Evolutionary conservation across 2,797 vertebrate genomes (phyloP).

Genomic region (Moxostoma hubbsi): DNA sequence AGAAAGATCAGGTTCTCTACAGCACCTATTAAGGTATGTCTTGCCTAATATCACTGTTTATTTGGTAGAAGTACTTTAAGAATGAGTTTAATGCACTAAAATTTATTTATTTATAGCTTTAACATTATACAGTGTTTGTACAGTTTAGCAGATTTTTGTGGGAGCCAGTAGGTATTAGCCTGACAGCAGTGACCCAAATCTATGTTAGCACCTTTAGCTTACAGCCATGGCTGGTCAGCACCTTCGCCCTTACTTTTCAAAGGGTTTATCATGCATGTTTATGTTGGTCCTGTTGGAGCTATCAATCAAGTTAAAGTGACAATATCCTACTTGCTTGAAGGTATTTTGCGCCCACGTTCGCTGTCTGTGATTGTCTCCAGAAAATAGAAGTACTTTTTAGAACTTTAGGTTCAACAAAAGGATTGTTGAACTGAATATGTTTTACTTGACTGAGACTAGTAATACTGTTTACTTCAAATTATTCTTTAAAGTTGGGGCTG

Average conservation of each 20-base stretch:
- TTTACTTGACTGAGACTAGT: background rate
- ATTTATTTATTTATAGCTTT: background rate
- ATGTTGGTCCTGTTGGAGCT: constrained; percentile 20
- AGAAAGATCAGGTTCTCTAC: constrained; percentile 86
- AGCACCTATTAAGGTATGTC: constrained; percentile 85
- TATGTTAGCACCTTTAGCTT: constrained; percentile 1
- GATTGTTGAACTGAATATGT: background rate
- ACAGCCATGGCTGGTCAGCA: constrained; percentile 5
- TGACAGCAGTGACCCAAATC: constrained; percentile 33
- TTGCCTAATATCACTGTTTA: background rate
- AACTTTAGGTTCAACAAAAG: background rate
- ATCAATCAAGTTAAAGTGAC: constrained; percentile 58
- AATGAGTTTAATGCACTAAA: background rate
- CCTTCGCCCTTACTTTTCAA: background rate
- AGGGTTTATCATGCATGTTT: background rate
- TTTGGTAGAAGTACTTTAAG: background rate
- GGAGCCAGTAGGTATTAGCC: constrained; percentile 10
- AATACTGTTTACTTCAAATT: background rate
- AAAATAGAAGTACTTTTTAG: background rate
- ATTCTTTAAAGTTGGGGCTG: background rate
- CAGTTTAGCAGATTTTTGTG: background rate
- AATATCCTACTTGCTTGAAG: constrained; percentile 69
- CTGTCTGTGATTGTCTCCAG: constrained; percentile 41
- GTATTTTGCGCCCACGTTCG: constrained; percentile 20
- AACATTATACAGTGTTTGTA: background rate